Base-by-base conservation (phyloP, 2,888 invertebrate species). In the Tetanocera ferruginea region DNA sequence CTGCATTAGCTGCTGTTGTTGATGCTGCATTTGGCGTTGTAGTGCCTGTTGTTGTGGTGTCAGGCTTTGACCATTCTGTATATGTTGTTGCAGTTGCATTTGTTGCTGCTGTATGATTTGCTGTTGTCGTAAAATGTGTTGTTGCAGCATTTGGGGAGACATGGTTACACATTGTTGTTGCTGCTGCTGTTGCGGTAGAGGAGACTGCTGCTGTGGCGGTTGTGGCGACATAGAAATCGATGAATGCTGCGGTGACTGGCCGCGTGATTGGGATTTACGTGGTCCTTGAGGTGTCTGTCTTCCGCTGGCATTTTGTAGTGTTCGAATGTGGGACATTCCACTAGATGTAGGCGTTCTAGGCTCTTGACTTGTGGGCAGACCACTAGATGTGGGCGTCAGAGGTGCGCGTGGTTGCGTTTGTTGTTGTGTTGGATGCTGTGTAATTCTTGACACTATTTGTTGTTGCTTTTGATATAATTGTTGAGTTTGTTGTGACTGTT, bases 1-100 rank as follows among this genome's bases (percentile, higher is more conserved):
- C 43, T 86, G 87, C 60, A 83, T 79, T 31, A 87, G 76, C 72
- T 86, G 87, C 55, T 92, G 88, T 79, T 92, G 92, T 78, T 92
- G 92, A 84, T 92, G 92, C 84, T 92, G 92, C 72, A 92, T 88
- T 83, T 92, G 88, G 71, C 92, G 91, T 81, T 92, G 92, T 80
- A 92, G 75, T 5, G 83, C 85, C 80, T 87, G 89, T 74, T 87
- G 88, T 25, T 88, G 86, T 1, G 86, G 86, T 5, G 87, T 87
- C 57, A 88, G 80, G 37, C 85, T 87, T 76, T 89, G 89, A 0
- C 88, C 86, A 76, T 83, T 86, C 79, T 87, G 87, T 78, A 87
- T 85, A 34, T 87, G 86, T 64, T 87, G 86, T 64, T 88, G 89
- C n/a, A 89, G 82, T 60, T 84, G 83, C 67, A 83, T 81, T 66